A percentile compares a stretch with the other conserved stretches of the same genome.
Conservation (phyloP, 2,797 vertebrate species). For the Heliangelus exortis region DNA sequence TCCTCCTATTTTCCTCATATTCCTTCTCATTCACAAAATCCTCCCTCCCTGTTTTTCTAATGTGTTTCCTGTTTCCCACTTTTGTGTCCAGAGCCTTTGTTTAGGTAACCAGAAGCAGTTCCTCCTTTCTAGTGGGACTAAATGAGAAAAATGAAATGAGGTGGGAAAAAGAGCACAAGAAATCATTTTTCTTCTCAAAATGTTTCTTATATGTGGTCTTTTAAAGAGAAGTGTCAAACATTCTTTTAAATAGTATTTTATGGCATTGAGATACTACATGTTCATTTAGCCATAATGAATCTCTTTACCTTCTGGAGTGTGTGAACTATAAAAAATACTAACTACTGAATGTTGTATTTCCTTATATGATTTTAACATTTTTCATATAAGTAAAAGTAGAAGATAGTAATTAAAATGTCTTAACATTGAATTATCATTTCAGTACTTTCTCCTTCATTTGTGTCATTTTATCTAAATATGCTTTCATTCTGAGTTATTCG, state of each 20-base stretch:
- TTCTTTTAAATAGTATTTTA: not conserved
- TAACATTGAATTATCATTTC: not conserved
- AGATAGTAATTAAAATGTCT: not conserved
- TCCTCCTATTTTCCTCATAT: not conserved
- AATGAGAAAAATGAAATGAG: not conserved
- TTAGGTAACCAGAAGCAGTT: not conserved
- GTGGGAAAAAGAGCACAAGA: not conserved
- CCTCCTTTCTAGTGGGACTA: not conserved
- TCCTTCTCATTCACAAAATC: not conserved
- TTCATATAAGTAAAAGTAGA: not conserved
- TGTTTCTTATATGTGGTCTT: not conserved
- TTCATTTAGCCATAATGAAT: not conserved
- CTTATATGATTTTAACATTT: not conserved
- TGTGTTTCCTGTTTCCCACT: not conserved
- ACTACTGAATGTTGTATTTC: not conserved
- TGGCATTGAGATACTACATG: not conserved
- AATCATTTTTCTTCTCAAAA: not conserved
- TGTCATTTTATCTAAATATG: conserved; percentile 38
- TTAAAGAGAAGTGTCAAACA: not conserved
- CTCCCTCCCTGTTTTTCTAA: not conserved
- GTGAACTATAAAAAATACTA: not conserved
- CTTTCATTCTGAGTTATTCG: conserved; percentile 50
- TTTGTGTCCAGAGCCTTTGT: not conserved
- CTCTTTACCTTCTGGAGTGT: not conserved
- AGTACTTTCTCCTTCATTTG: conserved; percentile 38